Conservation (phyloP, 2,888 invertebrate genomes). For the Caenorhabditis plicata region DNA sequence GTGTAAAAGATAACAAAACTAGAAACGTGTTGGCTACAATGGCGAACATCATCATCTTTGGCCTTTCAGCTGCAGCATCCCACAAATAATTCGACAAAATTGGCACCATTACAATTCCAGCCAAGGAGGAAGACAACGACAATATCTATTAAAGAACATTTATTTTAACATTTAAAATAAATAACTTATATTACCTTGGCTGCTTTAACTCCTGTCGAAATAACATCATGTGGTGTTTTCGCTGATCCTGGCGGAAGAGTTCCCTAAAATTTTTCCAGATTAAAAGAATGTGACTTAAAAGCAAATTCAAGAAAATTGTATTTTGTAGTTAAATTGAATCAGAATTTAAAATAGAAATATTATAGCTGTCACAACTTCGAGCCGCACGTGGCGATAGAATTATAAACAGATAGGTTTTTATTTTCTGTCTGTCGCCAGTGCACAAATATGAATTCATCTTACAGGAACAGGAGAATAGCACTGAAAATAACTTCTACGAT, state of each 20-base stretch:
- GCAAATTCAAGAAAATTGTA: no score
- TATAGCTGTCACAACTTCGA: no score
- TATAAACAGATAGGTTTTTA: no score
- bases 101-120: constrained; percentile 61
- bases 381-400: no score
- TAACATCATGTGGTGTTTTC: constrained; percentile 48
- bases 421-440: no score
- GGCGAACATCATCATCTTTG: constrained; percentile 48
- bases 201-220: constrained; percentile 46
- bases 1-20: constrained; percentile 60
- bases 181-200: constrained; percentile 51
- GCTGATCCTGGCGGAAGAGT: constrained; percentile 45
- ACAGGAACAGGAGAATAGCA: no score
- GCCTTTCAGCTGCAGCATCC: constrained; percentile 55
- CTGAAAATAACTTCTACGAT: no score
- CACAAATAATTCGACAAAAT: constrained; percentile 55
- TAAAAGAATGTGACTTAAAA: no score
- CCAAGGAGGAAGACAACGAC: constrained; percentile 56
- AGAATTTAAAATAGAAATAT: no score
- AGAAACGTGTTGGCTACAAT: constrained; percentile 57
- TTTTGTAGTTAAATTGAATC: no score
- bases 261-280: constrained; percentile 11
- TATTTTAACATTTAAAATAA: no score
- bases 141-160: constrained; percentile 39
- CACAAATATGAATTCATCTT: no score